A percentile compares a stretch with the other conserved stretches of the same genome.
These are phyloP conservation scores for Montipora cactus DNA, from an alignment of 64 coral and sea anemone genomes.

Conservation along the genomic window DNA sequence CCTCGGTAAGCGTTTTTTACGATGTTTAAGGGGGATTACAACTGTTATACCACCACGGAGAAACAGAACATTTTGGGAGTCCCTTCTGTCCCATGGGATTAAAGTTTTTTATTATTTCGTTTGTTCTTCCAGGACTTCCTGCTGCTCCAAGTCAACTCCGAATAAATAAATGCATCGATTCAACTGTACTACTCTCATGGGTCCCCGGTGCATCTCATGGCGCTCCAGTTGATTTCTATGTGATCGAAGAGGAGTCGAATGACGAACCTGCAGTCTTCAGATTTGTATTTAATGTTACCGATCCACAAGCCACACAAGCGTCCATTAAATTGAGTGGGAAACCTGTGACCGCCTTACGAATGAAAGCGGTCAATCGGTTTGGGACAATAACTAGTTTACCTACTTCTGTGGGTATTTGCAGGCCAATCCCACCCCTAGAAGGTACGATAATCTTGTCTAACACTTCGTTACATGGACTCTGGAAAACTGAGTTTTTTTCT, in stretches of 20 bases:
- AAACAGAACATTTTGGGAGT: too few species aligned
- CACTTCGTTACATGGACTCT: neutral
- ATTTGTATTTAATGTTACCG: constrained; percentile 57
- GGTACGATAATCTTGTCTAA: neutral
- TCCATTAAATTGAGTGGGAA: constrained; percentile 36
- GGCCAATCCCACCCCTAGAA: neutral
- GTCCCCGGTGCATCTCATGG: neutral
- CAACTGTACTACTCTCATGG: constrained; percentile 54
- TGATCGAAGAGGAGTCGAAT: constrained; percentile 73
- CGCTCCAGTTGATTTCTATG: constrained; percentile 70
- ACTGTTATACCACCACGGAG: too few species aligned
- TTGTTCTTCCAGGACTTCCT: constrained; percentile 59
- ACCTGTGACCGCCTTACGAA: constrained; percentile 63
- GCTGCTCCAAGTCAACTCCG: constrained; percentile 67
- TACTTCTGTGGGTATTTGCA: constrained; percentile 24
- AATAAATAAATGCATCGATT: constrained; percentile 39
- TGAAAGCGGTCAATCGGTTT: constrained; percentile 79
- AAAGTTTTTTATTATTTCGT: neutral
- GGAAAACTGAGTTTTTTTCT: too few species aligned
- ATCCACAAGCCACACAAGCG: constrained; percentile 27
- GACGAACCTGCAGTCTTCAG: constrained; percentile 52
- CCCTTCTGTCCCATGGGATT: neutral
- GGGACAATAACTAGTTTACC: constrained; percentile 72
- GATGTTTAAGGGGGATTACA: too few species aligned
- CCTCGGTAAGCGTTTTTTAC: too few species aligned